Conservation (phyloP, 1,140 invertebrate genomes). For the Whitmania pigra region DNA sequence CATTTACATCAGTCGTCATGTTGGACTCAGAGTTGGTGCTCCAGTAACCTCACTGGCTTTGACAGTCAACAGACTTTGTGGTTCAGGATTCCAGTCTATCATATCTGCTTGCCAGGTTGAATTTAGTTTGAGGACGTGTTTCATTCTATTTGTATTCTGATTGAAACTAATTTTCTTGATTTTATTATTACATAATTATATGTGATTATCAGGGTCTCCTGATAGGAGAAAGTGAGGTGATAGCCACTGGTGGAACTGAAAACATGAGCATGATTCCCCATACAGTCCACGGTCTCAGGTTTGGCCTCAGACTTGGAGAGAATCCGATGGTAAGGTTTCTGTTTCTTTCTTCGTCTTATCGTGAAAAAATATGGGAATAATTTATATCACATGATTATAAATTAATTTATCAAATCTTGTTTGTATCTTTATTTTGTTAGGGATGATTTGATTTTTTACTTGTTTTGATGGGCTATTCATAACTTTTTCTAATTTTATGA, state of each 20-base stretch:
- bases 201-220: slow-evolving; percentile 61
- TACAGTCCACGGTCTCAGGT: slow-evolving; percentile 71
- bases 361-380: too few species aligned
- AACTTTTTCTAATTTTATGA: too few species aligned
- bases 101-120: slow-evolving; percentile 72
- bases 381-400: too few species aligned
- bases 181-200: not conserved
- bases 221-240: slow-evolving; percentile 70
- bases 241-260: slow-evolving; percentile 78
- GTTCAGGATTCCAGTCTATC: slow-evolving; percentile 88
- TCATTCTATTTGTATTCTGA: slow-evolving; percentile 5
- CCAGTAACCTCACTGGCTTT: slow-evolving; percentile 67
- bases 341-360: not conserved
- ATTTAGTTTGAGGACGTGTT: too few species aligned
- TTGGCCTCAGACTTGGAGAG: slow-evolving; percentile 71
- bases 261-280: slow-evolving; percentile 87
- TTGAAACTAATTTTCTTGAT: not conserved
- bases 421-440: too few species aligned
- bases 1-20: slow-evolving; percentile 73
- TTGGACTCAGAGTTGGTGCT: slow-evolving; percentile 66
- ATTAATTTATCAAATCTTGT: too few species aligned
- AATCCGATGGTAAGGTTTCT: slow-evolving; percentile 47
- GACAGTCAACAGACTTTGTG: slow-evolving; percentile 69
- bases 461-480: too few species aligned
- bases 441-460: too few species aligned